Evolutionary conservation across 2,888 invertebrate genomes (phyloP).

Genomic region (Coleophora deauratella): DNA sequence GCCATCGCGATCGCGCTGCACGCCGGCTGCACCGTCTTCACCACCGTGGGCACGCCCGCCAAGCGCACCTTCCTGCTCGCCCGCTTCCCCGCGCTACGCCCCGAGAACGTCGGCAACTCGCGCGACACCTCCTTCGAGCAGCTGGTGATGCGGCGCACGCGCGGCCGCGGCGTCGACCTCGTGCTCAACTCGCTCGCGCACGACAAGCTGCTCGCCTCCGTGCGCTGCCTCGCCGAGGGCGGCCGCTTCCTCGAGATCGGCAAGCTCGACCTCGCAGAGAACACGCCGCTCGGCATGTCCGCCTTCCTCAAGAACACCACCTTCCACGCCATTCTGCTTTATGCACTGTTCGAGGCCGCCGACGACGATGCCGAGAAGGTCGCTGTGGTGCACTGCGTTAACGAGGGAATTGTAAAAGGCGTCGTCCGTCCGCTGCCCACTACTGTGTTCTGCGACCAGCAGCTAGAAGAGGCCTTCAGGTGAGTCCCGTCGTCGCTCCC

Average conservation of each 20-base stretch:
- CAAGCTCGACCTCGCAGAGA: slow-evolving; percentile 96
- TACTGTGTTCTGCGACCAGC: slow-evolving; percentile 88
- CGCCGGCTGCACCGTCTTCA: slow-evolving; percentile 91
- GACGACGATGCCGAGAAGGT: slow-evolving; percentile 77
- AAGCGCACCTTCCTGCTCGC: slow-evolving; percentile 91
- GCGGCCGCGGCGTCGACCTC: slow-evolving; percentile 93
- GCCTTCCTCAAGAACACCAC: slow-evolving; percentile 96
- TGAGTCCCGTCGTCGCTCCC: slow-evolving; percentile 21
- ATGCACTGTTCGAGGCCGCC: slow-evolving; percentile 89
- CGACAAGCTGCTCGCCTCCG: slow-evolving; percentile 94
- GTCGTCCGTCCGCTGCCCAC: slow-evolving; percentile 93
- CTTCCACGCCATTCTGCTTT: slow-evolving; percentile 97
- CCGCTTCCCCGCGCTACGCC: slow-evolving; percentile 84
- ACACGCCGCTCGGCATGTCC: slow-evolving; percentile 93
- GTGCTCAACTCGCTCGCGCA: slow-evolving; percentile 96
- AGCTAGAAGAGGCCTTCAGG: slow-evolving; percentile 94
- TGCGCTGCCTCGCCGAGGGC: slow-evolving; percentile 92
- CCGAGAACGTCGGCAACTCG: slow-evolving; percentile 90
- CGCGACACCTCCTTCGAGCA: slow-evolving; percentile 94
- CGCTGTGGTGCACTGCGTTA: slow-evolving; percentile 84
- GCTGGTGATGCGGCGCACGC: slow-evolving; percentile 86
- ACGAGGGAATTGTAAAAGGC: slow-evolving; percentile 89
- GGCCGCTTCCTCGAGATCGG: slow-evolving; percentile 99
- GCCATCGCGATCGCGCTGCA: slow-evolving; percentile 95
- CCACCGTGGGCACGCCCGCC: slow-evolving; percentile 91